A percentile compares a stretch with the other conserved stretches of the same genome.
phyloP scores from a whole-genome alignment of 2,797 vertebrate genomes.

The Microctenopoma stevenorrisi region DNA sequence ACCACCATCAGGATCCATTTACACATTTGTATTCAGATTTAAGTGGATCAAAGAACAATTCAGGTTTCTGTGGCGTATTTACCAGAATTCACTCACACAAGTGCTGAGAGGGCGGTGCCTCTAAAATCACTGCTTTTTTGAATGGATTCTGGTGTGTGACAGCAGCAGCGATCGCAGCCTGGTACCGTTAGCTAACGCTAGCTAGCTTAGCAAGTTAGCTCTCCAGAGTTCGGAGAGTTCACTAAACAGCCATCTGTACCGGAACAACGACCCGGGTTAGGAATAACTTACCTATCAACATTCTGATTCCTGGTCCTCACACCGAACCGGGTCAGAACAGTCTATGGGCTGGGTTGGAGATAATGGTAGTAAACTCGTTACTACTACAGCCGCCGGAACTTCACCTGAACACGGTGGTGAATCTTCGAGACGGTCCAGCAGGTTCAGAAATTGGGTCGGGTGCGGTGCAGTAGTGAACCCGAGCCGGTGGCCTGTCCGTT shows the following conservation, averaged over 20 bases:
- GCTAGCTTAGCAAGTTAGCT: conserved; percentile 39
- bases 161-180: conserved; percentile 38
- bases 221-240: not conserved
- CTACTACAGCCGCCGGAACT: not conserved
- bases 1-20: too few relatives aligned
- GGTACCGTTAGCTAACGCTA: conserved; percentile 43
- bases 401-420: not conserved
- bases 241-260: not conserved
- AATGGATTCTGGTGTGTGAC: conserved; percentile 6
- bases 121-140: not conserved
- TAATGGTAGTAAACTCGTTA: conserved; percentile 4
- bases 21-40: too few relatives aligned
- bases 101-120: not conserved
- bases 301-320: conserved; percentile 40
- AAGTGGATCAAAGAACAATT: too few relatives aligned
- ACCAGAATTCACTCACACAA: too few relatives aligned
- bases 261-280: not conserved
- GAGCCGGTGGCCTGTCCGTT: conserved; percentile 44
- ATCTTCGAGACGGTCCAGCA: not conserved
- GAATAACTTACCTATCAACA: conserved; percentile 72
- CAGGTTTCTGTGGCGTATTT: too few relatives aligned
- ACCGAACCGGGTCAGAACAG: conserved; percentile 35
- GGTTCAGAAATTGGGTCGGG: not conserved
- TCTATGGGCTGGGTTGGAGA: not conserved
- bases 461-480: conserved; percentile 12